These are phyloP conservation scores for Crypturellus undulatus DNA, from an alignment of 2,113 vertebrate species.

Conservation along the genomic window DNA sequence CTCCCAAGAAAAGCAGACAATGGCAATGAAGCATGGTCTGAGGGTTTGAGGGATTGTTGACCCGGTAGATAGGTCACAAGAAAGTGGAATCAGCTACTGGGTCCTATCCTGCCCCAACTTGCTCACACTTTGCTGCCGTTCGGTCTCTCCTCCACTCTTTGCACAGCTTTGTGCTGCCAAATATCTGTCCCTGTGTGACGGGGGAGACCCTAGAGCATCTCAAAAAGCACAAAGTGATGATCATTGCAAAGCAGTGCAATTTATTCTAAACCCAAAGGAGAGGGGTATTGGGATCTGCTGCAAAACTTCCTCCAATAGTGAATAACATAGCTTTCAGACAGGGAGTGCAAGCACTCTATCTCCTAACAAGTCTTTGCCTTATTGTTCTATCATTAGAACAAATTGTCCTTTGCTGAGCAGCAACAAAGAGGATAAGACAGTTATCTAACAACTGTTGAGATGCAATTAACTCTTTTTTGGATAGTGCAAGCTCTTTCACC, in stretches of 20 bases:
- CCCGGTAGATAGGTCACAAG: neutral
- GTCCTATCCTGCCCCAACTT: neutral
- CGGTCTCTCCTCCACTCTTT: neutral
- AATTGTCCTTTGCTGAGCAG: slow-evolving; percentile 18
- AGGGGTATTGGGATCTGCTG: neutral
- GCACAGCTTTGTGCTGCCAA: neutral
- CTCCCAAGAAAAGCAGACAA: neutral
- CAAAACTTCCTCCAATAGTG: slow-evolving; percentile 20
- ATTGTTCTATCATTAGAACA: slow-evolving; percentile 31
- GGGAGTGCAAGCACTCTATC: neutral
- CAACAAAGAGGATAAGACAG: neutral
- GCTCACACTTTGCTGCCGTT: neutral
- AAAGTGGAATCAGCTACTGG: neutral
- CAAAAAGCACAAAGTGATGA: neutral
- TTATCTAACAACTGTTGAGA: slow-evolving; percentile 48
- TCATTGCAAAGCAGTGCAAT: neutral
- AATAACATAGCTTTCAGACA: neutral
- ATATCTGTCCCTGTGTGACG: too few relatives aligned
- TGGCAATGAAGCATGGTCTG: neutral
- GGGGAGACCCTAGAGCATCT: accelerated
- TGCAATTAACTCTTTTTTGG: neutral
- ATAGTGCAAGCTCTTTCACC: neutral
- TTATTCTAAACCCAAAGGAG: neutral
- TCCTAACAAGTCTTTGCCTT: neutral
- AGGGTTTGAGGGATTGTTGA: neutral